phyloP scores from a whole-genome alignment of 2,113 vertebrate species.

The Pygoscelis antarcticus region DNA sequence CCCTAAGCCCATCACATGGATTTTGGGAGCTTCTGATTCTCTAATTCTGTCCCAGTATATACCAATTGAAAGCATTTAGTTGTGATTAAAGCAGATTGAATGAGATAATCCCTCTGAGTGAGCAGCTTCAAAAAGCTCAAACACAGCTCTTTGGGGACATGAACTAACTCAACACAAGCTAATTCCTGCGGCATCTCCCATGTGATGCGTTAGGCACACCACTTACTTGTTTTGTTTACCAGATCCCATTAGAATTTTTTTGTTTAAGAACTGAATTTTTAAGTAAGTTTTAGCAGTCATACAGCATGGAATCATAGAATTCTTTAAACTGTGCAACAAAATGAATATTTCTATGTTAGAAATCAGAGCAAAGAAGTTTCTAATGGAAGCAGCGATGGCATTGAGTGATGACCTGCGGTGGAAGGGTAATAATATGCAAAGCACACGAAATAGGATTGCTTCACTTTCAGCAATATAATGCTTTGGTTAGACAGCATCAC shows the following conservation, averaged over 20 bases:
- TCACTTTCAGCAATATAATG: slow-evolving; percentile 1
- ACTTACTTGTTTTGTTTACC: slow-evolving; percentile 22
- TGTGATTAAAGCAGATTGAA: slow-evolving; percentile 89
- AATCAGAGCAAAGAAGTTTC: neutral
- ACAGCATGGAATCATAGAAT: neutral
- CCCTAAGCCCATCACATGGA: slow-evolving; percentile 47
- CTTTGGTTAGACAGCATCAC: neutral
- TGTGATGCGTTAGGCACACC: neutral
- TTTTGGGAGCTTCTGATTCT: slow-evolving; percentile 70
- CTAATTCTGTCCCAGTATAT: slow-evolving; percentile 73
- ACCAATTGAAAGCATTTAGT: slow-evolving; percentile 87
- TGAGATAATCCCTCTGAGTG: slow-evolving; percentile 87
- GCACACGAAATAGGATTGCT: neutral
- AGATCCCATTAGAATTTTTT: neutral
- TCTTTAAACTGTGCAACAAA: neutral
- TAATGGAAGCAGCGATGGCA: neutral
- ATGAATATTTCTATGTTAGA: neutral
- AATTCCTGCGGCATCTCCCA: slow-evolving; percentile 74
- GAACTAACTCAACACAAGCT: slow-evolving; percentile 73
- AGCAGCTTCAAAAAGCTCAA: slow-evolving; percentile 85
- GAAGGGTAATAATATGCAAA: slow-evolving; percentile 38
- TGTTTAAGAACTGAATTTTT: neutral
- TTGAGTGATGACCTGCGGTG: neutral
- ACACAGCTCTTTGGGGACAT: slow-evolving; percentile 73
- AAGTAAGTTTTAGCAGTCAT: neutral